Base-by-base conservation (phyloP, 2,797 vertebrate genomes). In the Acropternis orthonyx region DNA sequence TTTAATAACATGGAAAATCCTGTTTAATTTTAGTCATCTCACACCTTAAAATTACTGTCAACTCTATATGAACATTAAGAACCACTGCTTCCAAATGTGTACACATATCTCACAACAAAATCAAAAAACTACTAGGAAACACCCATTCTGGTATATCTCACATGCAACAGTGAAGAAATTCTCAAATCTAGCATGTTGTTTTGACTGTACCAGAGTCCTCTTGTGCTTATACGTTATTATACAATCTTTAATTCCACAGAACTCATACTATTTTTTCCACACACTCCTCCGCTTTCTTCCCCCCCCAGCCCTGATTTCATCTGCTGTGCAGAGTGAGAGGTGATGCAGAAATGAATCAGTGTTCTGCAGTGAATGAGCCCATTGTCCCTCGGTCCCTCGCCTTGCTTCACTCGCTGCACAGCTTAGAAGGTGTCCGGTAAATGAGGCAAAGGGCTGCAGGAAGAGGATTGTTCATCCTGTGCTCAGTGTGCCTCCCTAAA, bases 271-370 rank as follows among this genome's bases (percentile, higher is more conserved):
- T 32, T 84, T 89, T 93, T 91, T 86, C 73, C 89, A 74, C 20
- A 72, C 32, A 8, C 48, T 36, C 18, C 18, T 52, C 10, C 18
- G 6, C 5, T 14, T 13, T 16, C 4, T 36, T 30, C n/a, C 13
- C 13, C 3, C 4, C 32, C 8, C 4, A 23, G 8, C 4, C 3
- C 8, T 32, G 0, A 0, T 49, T 91, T 77, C 63, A 85, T 92
- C 92, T n/a, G 17, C 91, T 62, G 62, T 1, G 1, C 49, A 16
- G 89, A 96, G 82, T 89, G 89, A 83, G 92, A 96, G 95, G 91
- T 91, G 82, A 88, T 78, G 91, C 85, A 94, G 96, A 79, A 96
- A 96, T 91, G 92, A 88, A 95, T 96, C 87, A 95, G 85, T 92
- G 87, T 20, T 96, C 56, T 59, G 89, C 69, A 46, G 62, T 97